Conservation (phyloP, 30 jellyfish, hydroid and myxozoan species). For the Turritopsis rubra region DNA sequence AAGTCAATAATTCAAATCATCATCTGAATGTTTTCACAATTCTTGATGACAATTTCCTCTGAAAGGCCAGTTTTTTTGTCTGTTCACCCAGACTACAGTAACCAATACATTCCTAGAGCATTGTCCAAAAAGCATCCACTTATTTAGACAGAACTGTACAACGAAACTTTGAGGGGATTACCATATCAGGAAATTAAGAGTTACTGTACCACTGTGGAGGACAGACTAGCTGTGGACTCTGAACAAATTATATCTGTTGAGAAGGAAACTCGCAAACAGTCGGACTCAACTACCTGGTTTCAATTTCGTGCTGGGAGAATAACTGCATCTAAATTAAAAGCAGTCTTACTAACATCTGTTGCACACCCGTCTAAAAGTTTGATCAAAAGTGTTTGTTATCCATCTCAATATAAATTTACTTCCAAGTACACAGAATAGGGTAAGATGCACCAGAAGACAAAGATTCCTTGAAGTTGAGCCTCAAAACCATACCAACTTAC, state of each 20-base stretch:
- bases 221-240: neutral
- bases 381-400: neutral
- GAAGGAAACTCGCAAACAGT: neutral
- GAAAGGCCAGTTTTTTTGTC: neutral
- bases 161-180: neutral
- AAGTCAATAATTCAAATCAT: neutral
- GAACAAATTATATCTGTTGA: neutral
- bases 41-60: neutral
- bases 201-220: neutral
- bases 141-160: neutral
- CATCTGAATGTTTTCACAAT: neutral
- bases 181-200: neutral
- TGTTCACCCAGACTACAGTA: neutral
- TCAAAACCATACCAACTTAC: neutral
- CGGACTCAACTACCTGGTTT: neutral
- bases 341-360: neutral
- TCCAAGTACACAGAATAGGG: neutral
- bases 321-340: neutral
- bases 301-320: neutral
- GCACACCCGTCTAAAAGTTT: neutral
- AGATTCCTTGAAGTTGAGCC: neutral
- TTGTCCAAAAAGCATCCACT: neutral
- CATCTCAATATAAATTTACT: neutral
- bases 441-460: neutral
- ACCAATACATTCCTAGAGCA: neutral